Conservation (phyloP, 2,888 invertebrate genomes). For the Blastobasis adustella region DNA sequence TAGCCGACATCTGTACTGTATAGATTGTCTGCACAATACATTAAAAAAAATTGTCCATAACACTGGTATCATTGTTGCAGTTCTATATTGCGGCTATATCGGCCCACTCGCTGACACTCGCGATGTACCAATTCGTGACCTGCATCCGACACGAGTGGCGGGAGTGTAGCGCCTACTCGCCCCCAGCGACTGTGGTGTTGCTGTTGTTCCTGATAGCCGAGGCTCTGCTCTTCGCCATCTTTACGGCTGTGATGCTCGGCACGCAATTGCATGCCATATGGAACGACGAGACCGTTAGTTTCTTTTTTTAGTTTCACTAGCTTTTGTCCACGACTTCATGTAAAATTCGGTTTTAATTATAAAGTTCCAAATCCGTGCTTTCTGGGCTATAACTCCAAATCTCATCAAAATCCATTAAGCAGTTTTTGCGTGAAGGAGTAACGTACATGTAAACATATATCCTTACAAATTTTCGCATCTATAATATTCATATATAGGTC, state of each 20-base stretch:
- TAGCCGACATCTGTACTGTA: no score
- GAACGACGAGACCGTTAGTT: constrained; percentile 95
- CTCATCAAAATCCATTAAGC: no score
- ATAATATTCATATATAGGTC: no score
- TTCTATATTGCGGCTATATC: constrained; percentile 99
- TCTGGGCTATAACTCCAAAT: no score
- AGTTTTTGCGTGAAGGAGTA: no score
- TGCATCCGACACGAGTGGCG: constrained; percentile 97
- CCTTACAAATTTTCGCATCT: no score
- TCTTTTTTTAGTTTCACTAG: constrained; percentile 18
- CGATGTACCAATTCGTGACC: constrained; percentile 93
- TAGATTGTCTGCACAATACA: no score
- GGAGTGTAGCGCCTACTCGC: constrained; percentile 93
- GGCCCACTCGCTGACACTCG: constrained; percentile 92
- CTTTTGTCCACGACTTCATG: no score
- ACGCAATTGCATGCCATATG: constrained; percentile 98
- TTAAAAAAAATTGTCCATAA: background rate
- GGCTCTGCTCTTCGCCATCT: constrained; percentile 96
- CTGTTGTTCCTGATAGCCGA: constrained; percentile 94
- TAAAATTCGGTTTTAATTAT: no score
- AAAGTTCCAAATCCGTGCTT: no score
- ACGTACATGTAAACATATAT: no score
- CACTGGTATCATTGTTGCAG: constrained; percentile 59
- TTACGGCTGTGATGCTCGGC: constrained; percentile 97
- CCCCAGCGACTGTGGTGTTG: constrained; percentile 95